These are phyloP conservation scores for Regulus satrapa DNA, from an alignment of 2,113 vertebrate genomes.

Conservation along the genomic window DNA sequence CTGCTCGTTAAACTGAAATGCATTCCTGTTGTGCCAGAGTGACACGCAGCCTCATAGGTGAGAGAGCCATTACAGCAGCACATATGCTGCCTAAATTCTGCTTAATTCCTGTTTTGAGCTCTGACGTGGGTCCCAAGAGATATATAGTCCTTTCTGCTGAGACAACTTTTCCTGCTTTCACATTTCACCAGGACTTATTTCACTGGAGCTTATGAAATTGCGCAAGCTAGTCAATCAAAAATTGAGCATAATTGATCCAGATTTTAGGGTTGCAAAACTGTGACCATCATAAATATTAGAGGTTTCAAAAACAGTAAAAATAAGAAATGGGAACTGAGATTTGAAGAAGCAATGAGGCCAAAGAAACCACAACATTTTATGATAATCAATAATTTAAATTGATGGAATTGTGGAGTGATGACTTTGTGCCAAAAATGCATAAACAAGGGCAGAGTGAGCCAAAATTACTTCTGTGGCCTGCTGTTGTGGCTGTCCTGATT, in stretches of 20 bases:
- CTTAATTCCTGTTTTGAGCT: background rate
- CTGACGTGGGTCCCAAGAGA: background rate
- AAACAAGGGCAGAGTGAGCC: background rate
- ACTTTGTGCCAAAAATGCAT: background rate
- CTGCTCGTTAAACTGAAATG: background rate
- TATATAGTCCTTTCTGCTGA: background rate
- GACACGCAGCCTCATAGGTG: background rate
- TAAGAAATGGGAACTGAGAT: background rate
- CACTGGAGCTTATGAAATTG: background rate
- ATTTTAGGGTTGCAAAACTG: background rate
- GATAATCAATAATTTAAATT: background rate
- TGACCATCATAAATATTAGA: background rate
- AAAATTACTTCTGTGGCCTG: background rate
- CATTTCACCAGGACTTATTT: background rate
- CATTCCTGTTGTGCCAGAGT: background rate
- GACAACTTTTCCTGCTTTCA: background rate
- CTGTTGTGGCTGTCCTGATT: background rate
- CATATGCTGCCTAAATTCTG: background rate
- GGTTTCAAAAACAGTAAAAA: background rate
- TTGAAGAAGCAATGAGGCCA: background rate
- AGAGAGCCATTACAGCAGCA: background rate
- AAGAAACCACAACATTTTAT: background rate
- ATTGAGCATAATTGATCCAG: background rate
- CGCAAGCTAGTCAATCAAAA: background rate
- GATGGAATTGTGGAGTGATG: background rate